Percentiles rank a stretch among this genome's conserved stretches.
phyloP scores from a whole-genome alignment of 2,797 vertebrate genomes.

The Steatocranus sp. region DNA sequence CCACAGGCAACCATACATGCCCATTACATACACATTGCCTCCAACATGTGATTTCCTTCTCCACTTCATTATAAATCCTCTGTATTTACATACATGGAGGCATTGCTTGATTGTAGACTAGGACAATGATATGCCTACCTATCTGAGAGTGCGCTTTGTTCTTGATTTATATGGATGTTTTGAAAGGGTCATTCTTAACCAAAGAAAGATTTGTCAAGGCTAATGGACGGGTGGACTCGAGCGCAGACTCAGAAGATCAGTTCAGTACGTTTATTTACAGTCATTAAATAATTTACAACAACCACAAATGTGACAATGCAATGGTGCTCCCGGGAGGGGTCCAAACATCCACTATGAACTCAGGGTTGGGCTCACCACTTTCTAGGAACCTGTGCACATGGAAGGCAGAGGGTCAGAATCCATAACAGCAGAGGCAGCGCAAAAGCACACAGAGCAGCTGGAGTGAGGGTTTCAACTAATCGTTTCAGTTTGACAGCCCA shows the following conservation, averaged over 20 bases:
- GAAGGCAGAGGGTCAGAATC: background rate
- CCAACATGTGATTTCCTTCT: background rate
- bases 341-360: background rate
- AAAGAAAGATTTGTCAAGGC: background rate
- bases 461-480: fast-evolving
- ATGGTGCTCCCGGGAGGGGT: background rate
- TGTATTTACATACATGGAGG: background rate
- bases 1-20: background rate
- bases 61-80: background rate
- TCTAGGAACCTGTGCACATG: background rate
- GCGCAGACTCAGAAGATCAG: background rate
- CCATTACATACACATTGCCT: background rate
- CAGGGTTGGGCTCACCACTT: background rate
- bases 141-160: background rate
- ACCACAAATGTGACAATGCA: background rate
- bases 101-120: background rate
- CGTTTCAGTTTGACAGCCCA: background rate
- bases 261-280: background rate
- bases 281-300: background rate
- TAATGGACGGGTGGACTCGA: background rate
- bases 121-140: background rate
- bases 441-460: background rate
- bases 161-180: background rate
- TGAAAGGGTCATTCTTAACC: background rate
- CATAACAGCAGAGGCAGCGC: background rate